Conservation (phyloP, 1,140 invertebrate genomes). For the Drosophila persimilis region DNA sequence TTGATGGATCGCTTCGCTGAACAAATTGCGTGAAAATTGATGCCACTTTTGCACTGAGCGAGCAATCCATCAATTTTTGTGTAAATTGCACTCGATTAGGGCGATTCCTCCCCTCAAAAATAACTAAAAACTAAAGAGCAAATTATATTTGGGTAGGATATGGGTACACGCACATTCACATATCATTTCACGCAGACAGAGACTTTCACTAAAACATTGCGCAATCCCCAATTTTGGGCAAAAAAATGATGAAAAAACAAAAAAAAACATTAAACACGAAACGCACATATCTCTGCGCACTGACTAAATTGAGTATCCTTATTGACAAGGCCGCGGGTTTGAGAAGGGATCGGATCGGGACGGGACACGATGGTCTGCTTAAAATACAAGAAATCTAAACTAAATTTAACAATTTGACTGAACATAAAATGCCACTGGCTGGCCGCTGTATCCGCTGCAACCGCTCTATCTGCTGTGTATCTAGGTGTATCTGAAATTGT, state of each 20-base stretch:
- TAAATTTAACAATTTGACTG: constrained; percentile 62
- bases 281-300: constrained; percentile 10
- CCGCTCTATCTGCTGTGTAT: background rate
- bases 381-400: constrained; percentile 39
- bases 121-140: constrained; percentile 21
- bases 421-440: constrained; percentile 52
- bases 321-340: constrained; percentile 39
- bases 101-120: background rate
- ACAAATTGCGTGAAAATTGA: no score
- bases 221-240: background rate
- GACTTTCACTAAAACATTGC: constrained; percentile 18
- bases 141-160: constrained; percentile 3
- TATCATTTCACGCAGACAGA: constrained; percentile 15
- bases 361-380: constrained; percentile 24
- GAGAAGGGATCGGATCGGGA: constrained; percentile 26
- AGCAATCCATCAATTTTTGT: constrained; percentile 11
- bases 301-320: constrained; percentile 77
- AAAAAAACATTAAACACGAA: constrained; percentile 26
- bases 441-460: background rate
- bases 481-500: no score
- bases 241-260: constrained; percentile 15
- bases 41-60: no score
- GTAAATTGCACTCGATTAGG: constrained; percentile 33
- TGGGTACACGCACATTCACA: constrained; percentile 11
- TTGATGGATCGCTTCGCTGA: constrained; percentile 16